Evolutionary conservation across 2,113 vertebrate genomes (phyloP), one percentile per base, ranked within the genome.

Genomic region (Peromyscus maniculatus): DNA sequence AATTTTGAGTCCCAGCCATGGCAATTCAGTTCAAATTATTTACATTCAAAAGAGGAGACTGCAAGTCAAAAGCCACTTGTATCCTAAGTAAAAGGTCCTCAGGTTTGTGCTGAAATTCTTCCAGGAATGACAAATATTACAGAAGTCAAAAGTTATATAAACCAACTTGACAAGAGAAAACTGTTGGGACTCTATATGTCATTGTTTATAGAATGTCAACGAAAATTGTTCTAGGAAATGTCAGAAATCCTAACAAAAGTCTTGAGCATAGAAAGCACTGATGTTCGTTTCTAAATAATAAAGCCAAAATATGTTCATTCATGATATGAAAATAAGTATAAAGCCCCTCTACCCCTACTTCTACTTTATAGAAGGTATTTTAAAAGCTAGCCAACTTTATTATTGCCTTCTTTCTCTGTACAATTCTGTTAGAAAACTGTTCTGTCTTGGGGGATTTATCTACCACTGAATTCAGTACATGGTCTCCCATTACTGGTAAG

Each of bases 1-100:
- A 97, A 99, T 52, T 99, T 67, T 74, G 99, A 39, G 98, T 99
- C 98, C 99, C 99, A 2, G 99, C 99, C 92, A 89, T 0, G 99
- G 99, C 66, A 97, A 97, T 67, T 98, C 99, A 0, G 98, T 99
- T 52, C 98, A 99, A 59, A 97, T 99, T 91, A 52, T 87, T 49
- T 67, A 67, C 64, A 69, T 49, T 13, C 43, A 98, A 93, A 96
- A 98, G 22, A 49, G 87, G 97, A 97, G 98, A 98, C 5, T 98
- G n/a, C 10, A 26, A 67, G 99, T 87, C 92, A 46, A 99, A 71
- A 98, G 98, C 78, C 98, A 98, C 55, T 67, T 99, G 78, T 94
- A 75, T 96, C 97, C 97, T 98, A 97, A 19, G 99, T 99, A 93
- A 98, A 99, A 33, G 99, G 99, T 93, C 98, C 97, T 22, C 99